A percentile compares a stretch with the other conserved stretches of the same genome.
phyloP scores from a whole-genome alignment of 2,888 invertebrate genomes.

The Himalopsyche japonica region DNA sequence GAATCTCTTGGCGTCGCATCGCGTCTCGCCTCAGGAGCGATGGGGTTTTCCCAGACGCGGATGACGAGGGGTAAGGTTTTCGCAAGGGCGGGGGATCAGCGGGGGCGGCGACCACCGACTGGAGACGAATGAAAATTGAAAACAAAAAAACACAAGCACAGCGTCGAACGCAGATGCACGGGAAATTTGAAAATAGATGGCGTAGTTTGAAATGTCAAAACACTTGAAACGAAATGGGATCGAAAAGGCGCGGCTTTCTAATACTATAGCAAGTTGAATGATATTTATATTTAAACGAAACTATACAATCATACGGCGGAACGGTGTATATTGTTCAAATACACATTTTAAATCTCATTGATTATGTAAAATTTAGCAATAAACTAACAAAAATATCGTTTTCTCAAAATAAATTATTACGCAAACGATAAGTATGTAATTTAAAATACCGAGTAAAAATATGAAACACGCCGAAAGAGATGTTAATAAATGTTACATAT shows the following conservation, averaged over 20 bases:
- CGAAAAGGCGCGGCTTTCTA: neutral
- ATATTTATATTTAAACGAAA: too few species aligned
- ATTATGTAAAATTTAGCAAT: too few species aligned
- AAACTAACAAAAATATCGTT: too few species aligned
- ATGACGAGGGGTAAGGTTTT: conserved; percentile 45
- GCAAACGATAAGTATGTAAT: too few species aligned
- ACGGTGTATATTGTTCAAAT: too few species aligned
- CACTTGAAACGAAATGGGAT: neutral
- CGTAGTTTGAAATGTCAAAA: neutral
- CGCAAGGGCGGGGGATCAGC: conserved; percentile 47
- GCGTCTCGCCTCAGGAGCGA: conserved; percentile 20
- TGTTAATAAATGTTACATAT: too few species aligned
- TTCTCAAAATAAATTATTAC: too few species aligned
- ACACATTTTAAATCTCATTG: too few species aligned
- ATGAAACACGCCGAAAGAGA: too few species aligned
- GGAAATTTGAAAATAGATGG: neutral
- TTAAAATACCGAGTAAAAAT: too few species aligned
- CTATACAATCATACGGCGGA: too few species aligned
- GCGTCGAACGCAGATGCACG: neutral
- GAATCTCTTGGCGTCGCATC: neutral
- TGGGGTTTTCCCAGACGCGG: conserved; percentile 61
- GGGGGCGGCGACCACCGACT: conserved; percentile 43
- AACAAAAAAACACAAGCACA: neutral
- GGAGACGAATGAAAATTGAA: neutral
- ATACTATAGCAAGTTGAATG: neutral